A percentile compares a stretch with the other conserved stretches of the same genome.
Conservation (phyloP, 2,113 vertebrate genomes). For the Neodontobutis hainanensis region DNA sequence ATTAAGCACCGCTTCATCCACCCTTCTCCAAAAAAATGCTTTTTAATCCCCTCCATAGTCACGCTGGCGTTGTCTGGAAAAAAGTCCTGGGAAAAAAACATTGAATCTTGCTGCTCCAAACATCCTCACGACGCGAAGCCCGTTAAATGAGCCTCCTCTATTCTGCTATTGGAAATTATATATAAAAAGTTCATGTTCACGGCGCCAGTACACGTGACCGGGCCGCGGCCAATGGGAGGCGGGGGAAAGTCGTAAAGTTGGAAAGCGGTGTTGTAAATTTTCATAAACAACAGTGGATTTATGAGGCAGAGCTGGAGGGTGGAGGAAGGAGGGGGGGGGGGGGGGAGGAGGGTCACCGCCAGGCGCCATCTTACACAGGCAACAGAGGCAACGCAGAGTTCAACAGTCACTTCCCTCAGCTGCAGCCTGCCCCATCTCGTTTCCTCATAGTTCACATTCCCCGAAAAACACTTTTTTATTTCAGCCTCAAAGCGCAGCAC, state of each 20-base stretch:
- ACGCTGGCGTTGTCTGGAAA: slow-evolving; percentile 58
- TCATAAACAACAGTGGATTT: slow-evolving; percentile 99
- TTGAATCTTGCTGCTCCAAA: slow-evolving; percentile 67
- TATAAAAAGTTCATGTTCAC: slow-evolving; percentile 96
- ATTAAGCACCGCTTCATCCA: slow-evolving; percentile 75
- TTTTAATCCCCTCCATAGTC: slow-evolving; percentile 49
- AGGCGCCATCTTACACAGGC: slow-evolving; percentile 95
- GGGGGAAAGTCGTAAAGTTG: slow-evolving; percentile 95
- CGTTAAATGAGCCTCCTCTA: slow-evolving; percentile 93
- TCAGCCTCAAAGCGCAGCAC: slow-evolving; percentile 1
- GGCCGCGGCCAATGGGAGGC: slow-evolving; percentile 88
- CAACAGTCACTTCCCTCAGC: slow-evolving; percentile 62
- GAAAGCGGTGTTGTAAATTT: slow-evolving; percentile 99
- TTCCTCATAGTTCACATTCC: slow-evolving; percentile 68
- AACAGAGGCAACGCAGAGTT: slow-evolving; percentile 68
- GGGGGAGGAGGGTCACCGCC: slow-evolving; percentile 82
- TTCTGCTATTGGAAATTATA: slow-evolving; percentile 95
- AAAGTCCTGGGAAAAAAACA: slow-evolving; percentile 69
- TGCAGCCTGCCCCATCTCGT: slow-evolving; percentile 63
- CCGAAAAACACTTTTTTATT: slow-evolving; percentile 40
- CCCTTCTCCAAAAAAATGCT: slow-evolving; percentile 74
- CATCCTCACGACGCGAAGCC: slow-evolving; percentile 77
- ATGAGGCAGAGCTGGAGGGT: slow-evolving; percentile 89
- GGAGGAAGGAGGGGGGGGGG: not conserved
- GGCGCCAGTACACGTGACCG: slow-evolving; percentile 92